Conservation (phyloP, 2,797 vertebrate genomes). For the Spatula versicolor region DNA sequence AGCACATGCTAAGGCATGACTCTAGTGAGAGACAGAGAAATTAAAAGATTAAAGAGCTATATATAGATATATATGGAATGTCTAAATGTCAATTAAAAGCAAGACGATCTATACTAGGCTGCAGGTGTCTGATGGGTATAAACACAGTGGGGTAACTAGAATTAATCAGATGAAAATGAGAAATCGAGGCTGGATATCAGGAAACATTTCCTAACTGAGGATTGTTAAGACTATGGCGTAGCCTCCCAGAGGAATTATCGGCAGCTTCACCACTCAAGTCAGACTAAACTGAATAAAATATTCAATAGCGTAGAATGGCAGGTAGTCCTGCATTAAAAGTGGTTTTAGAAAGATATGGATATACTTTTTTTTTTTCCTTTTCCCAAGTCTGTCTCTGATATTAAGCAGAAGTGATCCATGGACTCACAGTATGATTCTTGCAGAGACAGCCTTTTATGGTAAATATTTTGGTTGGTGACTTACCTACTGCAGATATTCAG, state of each 20-base stretch:
- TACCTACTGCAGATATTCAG: constrained; percentile 48
- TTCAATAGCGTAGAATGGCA: background rate
- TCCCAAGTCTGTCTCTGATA: background rate
- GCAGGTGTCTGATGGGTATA: constrained; percentile 57
- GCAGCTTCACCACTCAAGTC: background rate
- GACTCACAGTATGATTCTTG: background rate
- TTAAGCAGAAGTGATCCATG: constrained; percentile 13
- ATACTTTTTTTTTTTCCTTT: background rate
- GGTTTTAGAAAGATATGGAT: background rate
- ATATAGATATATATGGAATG: background rate
- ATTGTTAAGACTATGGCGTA: background rate
- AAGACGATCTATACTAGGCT: constrained; percentile 2
- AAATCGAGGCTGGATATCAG: constrained; percentile 55
- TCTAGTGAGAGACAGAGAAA: constrained; percentile 7
- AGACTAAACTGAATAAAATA: constrained; percentile 18
- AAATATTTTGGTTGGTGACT: constrained; percentile 34
- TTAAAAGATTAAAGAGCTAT: constrained; percentile 43
- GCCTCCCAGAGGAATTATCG: constrained; percentile 34
- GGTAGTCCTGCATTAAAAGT: background rate
- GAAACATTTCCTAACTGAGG: constrained; percentile 30
- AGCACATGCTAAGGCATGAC: background rate
- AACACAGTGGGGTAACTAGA: constrained; percentile 53
- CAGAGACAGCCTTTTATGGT: constrained; percentile 51
- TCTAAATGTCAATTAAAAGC: constrained; percentile 53
- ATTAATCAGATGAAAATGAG: constrained; percentile 68